Conservation (phyloP, 1,140 invertebrate species). For the Lamellibrachia luymesi region DNA sequence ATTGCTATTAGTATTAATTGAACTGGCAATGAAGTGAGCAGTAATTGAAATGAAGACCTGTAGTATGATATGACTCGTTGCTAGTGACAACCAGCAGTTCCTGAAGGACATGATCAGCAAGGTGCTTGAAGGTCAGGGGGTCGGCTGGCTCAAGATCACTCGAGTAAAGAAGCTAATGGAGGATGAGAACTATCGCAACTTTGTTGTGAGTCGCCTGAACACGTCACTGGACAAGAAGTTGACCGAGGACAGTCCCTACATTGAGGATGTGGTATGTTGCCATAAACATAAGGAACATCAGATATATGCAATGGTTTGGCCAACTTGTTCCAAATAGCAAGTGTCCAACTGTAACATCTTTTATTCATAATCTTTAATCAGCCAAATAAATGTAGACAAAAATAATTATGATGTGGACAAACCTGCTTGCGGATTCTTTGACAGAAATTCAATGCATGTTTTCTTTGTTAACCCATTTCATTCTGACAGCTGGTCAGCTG, state of each 20-base stretch:
- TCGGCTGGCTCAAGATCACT: slow-evolving; percentile 94
- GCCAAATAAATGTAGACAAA: too few relatives aligned
- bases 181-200: slow-evolving; percentile 96
- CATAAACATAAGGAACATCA: not conserved
- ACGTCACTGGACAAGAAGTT: slow-evolving; percentile 90
- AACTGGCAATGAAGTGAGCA: too few relatives aligned
- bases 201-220: slow-evolving; percentile 93
- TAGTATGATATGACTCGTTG: slow-evolving; percentile 22
- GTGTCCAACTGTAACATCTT: too few relatives aligned
- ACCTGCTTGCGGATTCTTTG: too few relatives aligned
- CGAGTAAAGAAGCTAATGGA: slow-evolving; percentile 96
- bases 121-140: slow-evolving; percentile 91
- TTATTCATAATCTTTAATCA: too few relatives aligned
- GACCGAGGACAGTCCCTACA: slow-evolving; percentile 86
- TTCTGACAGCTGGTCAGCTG: too few relatives aligned
- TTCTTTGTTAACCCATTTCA: too few relatives aligned
- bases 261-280: slow-evolving; percentile 90
- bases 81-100: slow-evolving; percentile 65
- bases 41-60: not conserved
- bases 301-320: too few relatives aligned
- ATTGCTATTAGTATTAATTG: too few relatives aligned
- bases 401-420: too few relatives aligned
- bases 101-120: slow-evolving; percentile 79
- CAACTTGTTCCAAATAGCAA: too few relatives aligned
- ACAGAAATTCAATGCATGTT: too few relatives aligned